Percentiles rank a stretch among this genome's conserved stretches.
phyloP scores from a whole-genome alignment of 2,888 invertebrate species.

The Seira sanloemensis region DNA sequence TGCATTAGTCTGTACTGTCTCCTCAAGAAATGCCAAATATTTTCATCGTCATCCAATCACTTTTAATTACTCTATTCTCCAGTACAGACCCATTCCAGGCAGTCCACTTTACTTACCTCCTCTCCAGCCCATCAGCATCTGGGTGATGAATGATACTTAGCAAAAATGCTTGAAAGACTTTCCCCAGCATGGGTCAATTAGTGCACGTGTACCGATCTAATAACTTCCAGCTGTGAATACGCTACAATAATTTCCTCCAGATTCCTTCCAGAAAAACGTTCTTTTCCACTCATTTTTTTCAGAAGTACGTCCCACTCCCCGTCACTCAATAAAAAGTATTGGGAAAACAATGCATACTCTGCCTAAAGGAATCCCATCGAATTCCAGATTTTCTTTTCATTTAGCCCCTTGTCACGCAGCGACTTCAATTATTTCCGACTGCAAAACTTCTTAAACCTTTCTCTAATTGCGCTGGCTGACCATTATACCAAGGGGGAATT shows the following conservation, averaged over 20 bases:
- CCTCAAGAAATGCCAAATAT: no score
- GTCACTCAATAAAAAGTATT: no score
- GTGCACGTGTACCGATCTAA: conserved; percentile 57
- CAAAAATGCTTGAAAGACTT: not conserved
- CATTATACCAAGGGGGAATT: not conserved
- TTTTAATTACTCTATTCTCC: no score
- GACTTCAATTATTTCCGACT: conserved; percentile 16
- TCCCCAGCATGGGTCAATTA: conserved; percentile 58
- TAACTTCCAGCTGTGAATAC: conserved; percentile 48
- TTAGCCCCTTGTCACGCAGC: conserved; percentile 29
- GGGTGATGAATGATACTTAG: not conserved
- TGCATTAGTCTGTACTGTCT: no score
- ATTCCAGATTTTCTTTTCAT: conserved; percentile 14
- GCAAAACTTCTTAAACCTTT: not conserved
- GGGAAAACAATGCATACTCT: no score
- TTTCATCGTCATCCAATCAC: no score
- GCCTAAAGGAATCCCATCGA: conserved; percentile 25
- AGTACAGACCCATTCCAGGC: no score
- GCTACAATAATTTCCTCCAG: conserved; percentile 15
- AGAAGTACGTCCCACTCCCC: no score
- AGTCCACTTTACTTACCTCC: no score
- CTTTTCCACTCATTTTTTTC: conserved; percentile 53
- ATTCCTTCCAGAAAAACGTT: conserved; percentile 36
- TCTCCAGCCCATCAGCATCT: no score
- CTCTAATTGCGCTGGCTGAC: not conserved